Evolutionary conservation across 2,888 invertebrate genomes (phyloP).

Genomic region (Metallyticus violacea): DNA sequence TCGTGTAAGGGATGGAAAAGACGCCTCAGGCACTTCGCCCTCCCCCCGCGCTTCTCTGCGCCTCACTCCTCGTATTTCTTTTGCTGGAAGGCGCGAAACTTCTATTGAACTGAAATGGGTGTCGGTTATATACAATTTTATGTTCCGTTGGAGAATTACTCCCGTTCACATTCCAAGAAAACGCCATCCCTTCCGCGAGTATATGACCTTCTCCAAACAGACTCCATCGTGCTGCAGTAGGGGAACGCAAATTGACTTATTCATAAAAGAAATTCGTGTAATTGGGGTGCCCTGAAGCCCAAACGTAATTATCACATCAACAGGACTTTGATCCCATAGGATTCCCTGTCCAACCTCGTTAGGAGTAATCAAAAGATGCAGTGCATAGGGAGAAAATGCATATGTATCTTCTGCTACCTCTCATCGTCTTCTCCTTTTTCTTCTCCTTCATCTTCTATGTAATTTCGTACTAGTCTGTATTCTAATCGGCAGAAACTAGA

Average conservation of each 20-base stretch:
- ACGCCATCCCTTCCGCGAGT: background rate
- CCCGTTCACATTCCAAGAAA: background rate
- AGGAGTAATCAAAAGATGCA: background rate
- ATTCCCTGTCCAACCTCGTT: background rate
- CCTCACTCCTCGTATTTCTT: constrained; percentile 8
- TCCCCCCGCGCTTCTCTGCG: background rate
- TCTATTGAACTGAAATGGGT: constrained; percentile 18
- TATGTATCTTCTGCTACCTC: background rate
- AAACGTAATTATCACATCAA: background rate
- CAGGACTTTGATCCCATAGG: background rate
- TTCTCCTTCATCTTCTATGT: too few relatives aligned
- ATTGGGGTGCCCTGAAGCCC: background rate
- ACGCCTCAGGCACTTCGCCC: background rate
- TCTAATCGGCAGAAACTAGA: too few relatives aligned
- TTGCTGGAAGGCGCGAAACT: constrained; percentile 3
- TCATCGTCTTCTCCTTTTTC: background rate
- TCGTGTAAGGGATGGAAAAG: constrained; percentile 8
- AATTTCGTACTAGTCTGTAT: too few relatives aligned
- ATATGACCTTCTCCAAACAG: background rate
- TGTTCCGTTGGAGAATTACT: constrained; percentile 7
- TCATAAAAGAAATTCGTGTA: background rate
- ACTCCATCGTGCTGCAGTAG: background rate
- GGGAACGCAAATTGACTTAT: background rate
- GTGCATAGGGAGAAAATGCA: background rate
- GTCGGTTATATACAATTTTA: constrained; percentile 16